A percentile compares a stretch with the other conserved stretches of the same genome.
Conservation (phyloP, 1,140 invertebrate species). For the Philotrypesis tridentata region DNA sequence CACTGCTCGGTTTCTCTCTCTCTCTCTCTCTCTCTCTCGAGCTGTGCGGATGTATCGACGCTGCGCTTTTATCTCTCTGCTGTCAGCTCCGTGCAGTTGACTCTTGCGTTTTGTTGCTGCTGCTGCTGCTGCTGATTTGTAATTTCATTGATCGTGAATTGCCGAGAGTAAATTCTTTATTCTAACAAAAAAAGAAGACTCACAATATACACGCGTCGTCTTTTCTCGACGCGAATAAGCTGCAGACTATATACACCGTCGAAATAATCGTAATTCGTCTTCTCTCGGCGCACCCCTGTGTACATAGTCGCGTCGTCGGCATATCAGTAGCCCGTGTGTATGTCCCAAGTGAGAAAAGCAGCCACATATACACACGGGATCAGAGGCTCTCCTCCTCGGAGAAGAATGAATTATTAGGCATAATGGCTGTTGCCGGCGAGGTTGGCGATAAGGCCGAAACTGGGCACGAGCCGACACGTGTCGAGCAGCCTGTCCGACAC, state of each 20-base stretch:
- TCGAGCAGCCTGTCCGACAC: constrained; percentile 67
- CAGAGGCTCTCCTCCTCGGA: constrained; percentile 57
- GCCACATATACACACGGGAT: neutral
- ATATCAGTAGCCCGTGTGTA: neutral
- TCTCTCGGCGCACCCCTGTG: neutral
- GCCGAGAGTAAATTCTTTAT: too few relatives aligned
- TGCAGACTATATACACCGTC: too few relatives aligned
- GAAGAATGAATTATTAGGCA: constrained; percentile 73
- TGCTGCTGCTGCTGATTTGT: neutral
- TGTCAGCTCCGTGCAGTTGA: neutral
- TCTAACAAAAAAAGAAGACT: too few relatives aligned
- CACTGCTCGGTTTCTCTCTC: constrained; percentile 53
- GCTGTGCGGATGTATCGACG: constrained; percentile 20
- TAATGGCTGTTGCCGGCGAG: constrained; percentile 60
- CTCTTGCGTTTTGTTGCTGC: neutral
- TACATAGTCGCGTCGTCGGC: too few relatives aligned
- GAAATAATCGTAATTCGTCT: neutral
- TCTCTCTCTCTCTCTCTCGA: constrained; percentile 27
- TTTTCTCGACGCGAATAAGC: too few relatives aligned
- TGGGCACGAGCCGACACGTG: constrained; percentile 71
- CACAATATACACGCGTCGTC: too few relatives aligned
- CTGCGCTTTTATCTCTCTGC: neutral
- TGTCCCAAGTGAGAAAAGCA: constrained; percentile 28
- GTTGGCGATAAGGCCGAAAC: constrained; percentile 56
- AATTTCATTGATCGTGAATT: neutral